phyloP scores from a whole-genome alignment of 2,888 invertebrate species.

The Himalopsyche kuldschensis region DNA sequence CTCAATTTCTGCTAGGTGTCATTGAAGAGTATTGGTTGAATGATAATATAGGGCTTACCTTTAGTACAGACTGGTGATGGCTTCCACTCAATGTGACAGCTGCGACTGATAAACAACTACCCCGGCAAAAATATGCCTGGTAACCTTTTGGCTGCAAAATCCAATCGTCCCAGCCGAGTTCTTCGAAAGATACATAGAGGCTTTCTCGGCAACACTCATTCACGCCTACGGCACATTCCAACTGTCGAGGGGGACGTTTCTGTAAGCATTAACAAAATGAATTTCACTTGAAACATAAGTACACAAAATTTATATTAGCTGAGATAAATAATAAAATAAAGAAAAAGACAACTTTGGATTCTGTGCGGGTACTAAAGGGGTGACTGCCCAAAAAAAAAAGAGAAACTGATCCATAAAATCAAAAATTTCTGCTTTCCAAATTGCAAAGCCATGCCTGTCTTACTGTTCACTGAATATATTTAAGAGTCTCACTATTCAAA shows the following conservation, averaged over 20 bases:
- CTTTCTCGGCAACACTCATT: constrained; percentile 83
- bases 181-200: constrained; percentile 79
- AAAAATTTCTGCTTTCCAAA: no score
- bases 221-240: constrained; percentile 70
- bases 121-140: constrained; percentile 85
- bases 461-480: no score
- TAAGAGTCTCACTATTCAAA: no score
- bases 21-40: background rate
- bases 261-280: constrained; percentile 40
- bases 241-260: constrained; percentile 63
- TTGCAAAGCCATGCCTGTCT: no score
- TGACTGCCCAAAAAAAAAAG: no score
- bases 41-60: constrained; percentile 58
- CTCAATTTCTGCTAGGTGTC: background rate
- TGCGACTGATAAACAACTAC: constrained; percentile 74
- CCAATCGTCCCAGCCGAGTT: constrained; percentile 89
- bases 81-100: constrained; percentile 67
- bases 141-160: constrained; percentile 81
- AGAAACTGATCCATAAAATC: no score
- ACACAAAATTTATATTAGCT: no score
- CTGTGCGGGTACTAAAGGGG: no score
- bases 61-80: constrained; percentile 73
- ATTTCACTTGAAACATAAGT: no score
- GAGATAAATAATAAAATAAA: no score
- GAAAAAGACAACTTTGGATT: no score